Base-by-base conservation (phyloP, 64 coral and sea anemone species). In the Pachyseris speciosa region DNA sequence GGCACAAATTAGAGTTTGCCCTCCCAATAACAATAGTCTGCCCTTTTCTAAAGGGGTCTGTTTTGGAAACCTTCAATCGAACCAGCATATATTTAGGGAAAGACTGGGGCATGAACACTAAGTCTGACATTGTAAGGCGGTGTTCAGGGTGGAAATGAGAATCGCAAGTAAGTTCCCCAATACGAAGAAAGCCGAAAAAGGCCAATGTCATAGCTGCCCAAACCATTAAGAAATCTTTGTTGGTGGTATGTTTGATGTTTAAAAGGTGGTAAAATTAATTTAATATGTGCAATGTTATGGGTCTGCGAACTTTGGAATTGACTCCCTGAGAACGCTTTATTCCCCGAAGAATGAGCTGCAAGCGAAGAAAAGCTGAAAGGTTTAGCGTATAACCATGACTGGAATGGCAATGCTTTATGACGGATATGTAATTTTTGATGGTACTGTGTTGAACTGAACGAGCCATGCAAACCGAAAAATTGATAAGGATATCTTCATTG, bases 131-230 rank as follows among this genome's bases (percentile, higher is more conserved):
- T 15, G 57, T 49, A 22, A 67, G 61, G 59, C 80, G 53, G 31
- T 12, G 20, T 27, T 79, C 27, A n/a, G 61, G 26, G 69, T 90
- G 24, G 13, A 80, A 89, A 20, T 89, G 34, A n/a, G 50, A 59
- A 44, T 75, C 36, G 20, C 87, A 89, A 17, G 87, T 78, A 10
- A 85, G 68, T 75, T 92, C 77, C 11, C 79, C 67, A 72, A 70
- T 68, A 38, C 79, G 64, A 33, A 50, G 31, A 43, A 91, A 84
- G 55, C 89, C 78, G 33, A 91, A 91, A 84, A 91, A 84, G 12
- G 89, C 67, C 16, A 91, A 59, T 13, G 67, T 70, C 78, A 84
- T 84, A 28, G 88, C 88, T 74, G 89, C 89, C 89, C 78, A 91
- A 84, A 84, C 17, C 89, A 57, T 92, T 25, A 45, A 7, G 61